Evolutionary conservation across 2,113 vertebrate genomes (phyloP).

Genomic region (Suncus etruscus): DNA sequence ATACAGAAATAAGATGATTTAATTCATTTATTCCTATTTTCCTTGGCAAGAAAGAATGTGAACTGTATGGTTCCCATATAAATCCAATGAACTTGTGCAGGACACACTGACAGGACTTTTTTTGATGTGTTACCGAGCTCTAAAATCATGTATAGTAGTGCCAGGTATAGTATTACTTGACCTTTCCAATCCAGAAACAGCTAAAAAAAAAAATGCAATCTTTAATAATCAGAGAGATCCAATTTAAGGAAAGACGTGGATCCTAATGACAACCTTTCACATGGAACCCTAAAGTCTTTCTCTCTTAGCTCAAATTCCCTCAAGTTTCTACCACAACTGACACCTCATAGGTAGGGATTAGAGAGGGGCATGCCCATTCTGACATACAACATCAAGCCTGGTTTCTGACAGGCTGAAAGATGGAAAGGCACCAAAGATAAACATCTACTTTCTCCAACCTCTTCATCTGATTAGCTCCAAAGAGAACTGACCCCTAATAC

Average conservation of each 20-base stretch:
- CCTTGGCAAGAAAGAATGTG: constrained; percentile 23
- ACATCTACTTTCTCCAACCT: not conserved
- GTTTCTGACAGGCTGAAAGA: not conserved
- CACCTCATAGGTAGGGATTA: not conserved
- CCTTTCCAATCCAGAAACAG: not conserved
- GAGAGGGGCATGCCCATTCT: not conserved
- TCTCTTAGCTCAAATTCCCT: constrained; percentile 17
- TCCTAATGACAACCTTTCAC: not conserved
- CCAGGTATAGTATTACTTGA: not conserved
- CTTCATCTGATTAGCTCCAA: not conserved
- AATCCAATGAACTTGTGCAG: not conserved
- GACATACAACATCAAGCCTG: not conserved
- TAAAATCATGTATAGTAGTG: not conserved
- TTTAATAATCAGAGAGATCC: constrained; percentile 52
- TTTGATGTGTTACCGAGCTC: not conserved
- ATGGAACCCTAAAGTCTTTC: not conserved
- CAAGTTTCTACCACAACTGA: not conserved
- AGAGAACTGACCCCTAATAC: not conserved
- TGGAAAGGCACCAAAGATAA: not conserved
- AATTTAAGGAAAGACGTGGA: not conserved
- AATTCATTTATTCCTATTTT: not conserved
- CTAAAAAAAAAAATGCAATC: constrained; percentile 23
- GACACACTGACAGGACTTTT: constrained; percentile 7
- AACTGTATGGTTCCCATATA: not conserved
- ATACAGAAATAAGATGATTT: no score